phyloP scores from a whole-genome alignment of 1,140 invertebrate genomes.

The Armadillidium nasatum region DNA sequence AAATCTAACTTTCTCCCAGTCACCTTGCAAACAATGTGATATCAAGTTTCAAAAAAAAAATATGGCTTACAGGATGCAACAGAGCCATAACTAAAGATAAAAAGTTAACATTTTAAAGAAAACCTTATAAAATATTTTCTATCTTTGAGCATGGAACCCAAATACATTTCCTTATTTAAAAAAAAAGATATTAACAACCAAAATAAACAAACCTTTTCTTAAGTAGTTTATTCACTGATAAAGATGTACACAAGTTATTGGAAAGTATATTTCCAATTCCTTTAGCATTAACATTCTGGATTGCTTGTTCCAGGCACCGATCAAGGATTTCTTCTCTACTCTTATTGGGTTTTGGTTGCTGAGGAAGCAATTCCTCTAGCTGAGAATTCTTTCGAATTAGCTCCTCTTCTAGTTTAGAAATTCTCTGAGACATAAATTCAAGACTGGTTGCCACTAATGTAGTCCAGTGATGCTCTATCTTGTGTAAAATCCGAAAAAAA shows the following conservation, averaged over 20 bases:
- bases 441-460: background rate
- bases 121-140: too few species aligned
- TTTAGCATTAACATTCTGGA: background rate
- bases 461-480: background rate
- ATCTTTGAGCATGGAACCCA: too few species aligned
- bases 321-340: background rate
- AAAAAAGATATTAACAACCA: background rate
- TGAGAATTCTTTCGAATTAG: background rate
- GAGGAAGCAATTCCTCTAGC: background rate
- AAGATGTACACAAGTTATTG: background rate
- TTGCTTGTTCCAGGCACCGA: background rate
- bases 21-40: too few species aligned
- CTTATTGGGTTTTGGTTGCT: background rate
- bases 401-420: background rate
- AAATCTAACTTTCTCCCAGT: too few species aligned
- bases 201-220: background rate
- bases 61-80: too few species aligned
- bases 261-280: background rate
- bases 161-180: too few species aligned
- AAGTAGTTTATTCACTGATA: background rate
- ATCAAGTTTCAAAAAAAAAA: too few species aligned
- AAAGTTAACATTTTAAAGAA: too few species aligned
- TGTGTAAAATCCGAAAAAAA: background rate
- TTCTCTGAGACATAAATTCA: slow-evolving; percentile 7
- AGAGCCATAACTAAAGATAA: too few species aligned